phyloP scores from a whole-genome alignment of 1,140 invertebrate genomes.

The Tyrophagus putrescentiae region DNA sequence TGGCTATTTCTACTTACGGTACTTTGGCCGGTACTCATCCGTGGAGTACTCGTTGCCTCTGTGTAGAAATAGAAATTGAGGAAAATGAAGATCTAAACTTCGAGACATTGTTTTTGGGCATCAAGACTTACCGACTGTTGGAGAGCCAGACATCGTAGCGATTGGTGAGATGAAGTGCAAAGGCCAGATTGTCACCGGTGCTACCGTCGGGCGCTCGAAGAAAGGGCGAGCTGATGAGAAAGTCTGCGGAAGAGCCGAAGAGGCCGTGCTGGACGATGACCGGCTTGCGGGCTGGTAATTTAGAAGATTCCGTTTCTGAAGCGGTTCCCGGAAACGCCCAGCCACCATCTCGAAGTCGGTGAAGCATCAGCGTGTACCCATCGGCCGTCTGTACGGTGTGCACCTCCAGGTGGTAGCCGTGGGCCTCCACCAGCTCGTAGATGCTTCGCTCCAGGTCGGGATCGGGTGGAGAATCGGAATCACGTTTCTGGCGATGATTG shows the following conservation, averaged over 20 bases:
- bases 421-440: slow-evolving; percentile 23
- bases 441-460: slow-evolving; percentile 20
- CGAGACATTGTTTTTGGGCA: too few species aligned
- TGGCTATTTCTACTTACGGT: too few species aligned
- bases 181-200: slow-evolving; percentile 17
- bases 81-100: too few species aligned
- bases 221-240: slow-evolving; percentile 49
- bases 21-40: too few species aligned
- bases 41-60: too few species aligned
- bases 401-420: slow-evolving; percentile 48
- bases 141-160: slow-evolving; percentile 37
- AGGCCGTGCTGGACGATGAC: slow-evolving; percentile 58
- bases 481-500: too few species aligned
- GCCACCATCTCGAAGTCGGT: slow-evolving; percentile 2
- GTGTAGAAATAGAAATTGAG: too few species aligned
- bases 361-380: slow-evolving; percentile 8
- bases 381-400: slow-evolving; percentile 2
- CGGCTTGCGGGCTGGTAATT: too few species aligned
- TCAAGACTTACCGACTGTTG: too few species aligned
- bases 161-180: slow-evolving; percentile 35
- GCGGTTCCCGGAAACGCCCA: too few species aligned
- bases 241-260: slow-evolving; percentile 55
- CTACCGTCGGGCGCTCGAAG: background rate
- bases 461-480: slow-evolving; percentile 4
- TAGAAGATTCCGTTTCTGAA: too few species aligned